Evolutionary conservation across 2,113 vertebrate genomes (phyloP).

Genomic region (Limnothrissa miodon): DNA sequence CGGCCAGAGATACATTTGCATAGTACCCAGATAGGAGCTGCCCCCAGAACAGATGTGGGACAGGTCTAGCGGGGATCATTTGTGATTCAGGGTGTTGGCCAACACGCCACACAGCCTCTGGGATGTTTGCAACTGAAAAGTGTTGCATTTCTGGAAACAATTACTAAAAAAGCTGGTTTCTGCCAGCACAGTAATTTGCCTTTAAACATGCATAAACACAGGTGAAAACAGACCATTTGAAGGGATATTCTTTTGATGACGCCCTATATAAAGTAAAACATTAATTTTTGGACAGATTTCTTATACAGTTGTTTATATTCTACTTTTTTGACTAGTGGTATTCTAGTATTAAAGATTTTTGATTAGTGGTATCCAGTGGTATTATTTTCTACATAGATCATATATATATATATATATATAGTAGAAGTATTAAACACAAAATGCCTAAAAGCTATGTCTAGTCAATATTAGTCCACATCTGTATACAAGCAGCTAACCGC

Average conservation of each 20-base stretch:
- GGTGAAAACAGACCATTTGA: neutral
- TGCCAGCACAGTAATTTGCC: neutral
- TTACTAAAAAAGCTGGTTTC: neutral
- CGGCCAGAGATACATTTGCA: neutral
- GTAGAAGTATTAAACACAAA: neutral
- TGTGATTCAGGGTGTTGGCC: neutral
- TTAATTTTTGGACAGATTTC: neutral
- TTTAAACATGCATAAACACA: neutral
- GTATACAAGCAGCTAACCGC: neutral
- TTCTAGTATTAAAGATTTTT: too few species aligned
- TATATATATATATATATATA: too few species aligned
- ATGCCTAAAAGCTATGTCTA: neutral
- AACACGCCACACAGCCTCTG: neutral
- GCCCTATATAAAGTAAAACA: neutral
- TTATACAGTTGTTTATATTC: neutral
- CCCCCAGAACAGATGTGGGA: neutral
- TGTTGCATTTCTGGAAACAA: neutral
- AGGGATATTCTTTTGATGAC: neutral
- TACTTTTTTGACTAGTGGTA: too few species aligned
- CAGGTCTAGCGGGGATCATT: neutral
- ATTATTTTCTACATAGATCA: too few species aligned
- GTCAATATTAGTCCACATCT: neutral
- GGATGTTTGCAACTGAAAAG: neutral
- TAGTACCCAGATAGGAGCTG: neutral
- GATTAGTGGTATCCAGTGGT: too few species aligned